Evolutionary conservation across 2,888 invertebrate genomes (phyloP), one percentile per base, ranked within the genome.

Genomic region (Drosophila differens): DNA sequence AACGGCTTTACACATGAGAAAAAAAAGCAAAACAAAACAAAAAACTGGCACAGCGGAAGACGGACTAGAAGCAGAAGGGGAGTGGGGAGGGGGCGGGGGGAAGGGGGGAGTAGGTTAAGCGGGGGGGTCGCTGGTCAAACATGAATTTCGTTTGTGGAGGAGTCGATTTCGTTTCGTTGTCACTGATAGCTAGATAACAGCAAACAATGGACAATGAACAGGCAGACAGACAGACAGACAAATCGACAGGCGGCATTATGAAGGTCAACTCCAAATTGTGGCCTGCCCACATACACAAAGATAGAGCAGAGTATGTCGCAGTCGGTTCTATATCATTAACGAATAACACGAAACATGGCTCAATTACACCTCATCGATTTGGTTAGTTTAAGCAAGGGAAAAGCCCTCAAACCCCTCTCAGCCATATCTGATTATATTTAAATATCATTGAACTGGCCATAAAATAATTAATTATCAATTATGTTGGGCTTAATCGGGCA

Each of bases 1-100:
- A 78, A 67, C 51, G 65, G 78, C 30, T 64, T 74, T 70, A 70
- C 37, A 35, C 68, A 68, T 67, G 53, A 25, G 28, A 35, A 60
- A 5, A 16, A 9, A 19, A 47, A 25, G 7, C 61, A 47, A 47
- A 14, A 35, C 33, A 35, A 4, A 35, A 4, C 33, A 35, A 1
- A 33, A 25, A 25, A 16, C 61, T 53, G 28, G 12, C 60, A 54
- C 52, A 61, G 35, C 30, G 57, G 28, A 57, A 69, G 49, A 47
- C 22, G 35, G 35, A 30, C 12, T 16, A n/a, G 51, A 19, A 16
- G 22, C 12, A 19, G 16, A 22, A n/a, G 22, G 0, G 0, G 44
- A 1, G 12, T 1, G 1, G 9, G 2, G 1, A 1, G 2, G 0
- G 19, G 22, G n/a, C n/a, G 5, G 35, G 14, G 2, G 25, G 25